Percentiles rank a stretch among this genome's conserved stretches.
phyloP scores from a whole-genome alignment of 2,797 vertebrate species.

The Rachycentron canadum region DNA sequence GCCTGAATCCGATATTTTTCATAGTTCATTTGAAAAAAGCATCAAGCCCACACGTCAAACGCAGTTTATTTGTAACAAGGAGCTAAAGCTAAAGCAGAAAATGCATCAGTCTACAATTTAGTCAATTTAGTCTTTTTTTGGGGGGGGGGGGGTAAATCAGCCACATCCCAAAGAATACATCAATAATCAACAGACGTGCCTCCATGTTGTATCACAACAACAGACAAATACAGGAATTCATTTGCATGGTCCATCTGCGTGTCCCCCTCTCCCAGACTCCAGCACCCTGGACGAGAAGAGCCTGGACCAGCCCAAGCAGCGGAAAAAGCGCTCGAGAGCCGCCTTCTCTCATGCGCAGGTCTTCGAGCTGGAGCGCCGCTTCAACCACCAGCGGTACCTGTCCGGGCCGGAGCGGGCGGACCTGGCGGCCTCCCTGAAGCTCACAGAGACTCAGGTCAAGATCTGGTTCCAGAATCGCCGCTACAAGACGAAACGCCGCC shows the following conservation, averaged over 20 bases:
- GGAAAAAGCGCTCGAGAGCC: slow-evolving; percentile 97
- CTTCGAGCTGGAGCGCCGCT: slow-evolving; percentile 98
- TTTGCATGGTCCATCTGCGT: slow-evolving; percentile 18
- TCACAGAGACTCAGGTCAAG: slow-evolving; percentile 99
- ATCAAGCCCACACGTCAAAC: not conserved
- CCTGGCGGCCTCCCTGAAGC: slow-evolving; percentile 96
- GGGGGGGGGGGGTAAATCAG: not conserved
- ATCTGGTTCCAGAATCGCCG: slow-evolving; percentile 99
- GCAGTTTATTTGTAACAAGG: not conserved
- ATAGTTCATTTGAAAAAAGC: slow-evolving; percentile 3
- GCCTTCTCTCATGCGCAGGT: slow-evolving; percentile 99
- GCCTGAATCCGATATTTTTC: not conserved
- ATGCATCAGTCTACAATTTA: too few relatives aligned
- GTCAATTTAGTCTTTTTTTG: not conserved
- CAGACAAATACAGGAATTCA: slow-evolving; percentile 26
- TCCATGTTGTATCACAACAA: not conserved
- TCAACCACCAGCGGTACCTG: slow-evolving; percentile 98
- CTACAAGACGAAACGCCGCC: slow-evolving; percentile 98
- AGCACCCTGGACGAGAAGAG: slow-evolving; percentile 81
- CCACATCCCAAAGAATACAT: not conserved
- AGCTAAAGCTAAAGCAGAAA: not conserved
- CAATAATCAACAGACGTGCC: not conserved
- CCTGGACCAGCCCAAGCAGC: slow-evolving; percentile 90
- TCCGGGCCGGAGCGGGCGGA: slow-evolving; percentile 97
- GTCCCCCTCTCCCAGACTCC: slow-evolving; percentile 76